phyloP scores from a whole-genome alignment of 1,140 invertebrate genomes.

The Sitodiplosis mosellana region DNA sequence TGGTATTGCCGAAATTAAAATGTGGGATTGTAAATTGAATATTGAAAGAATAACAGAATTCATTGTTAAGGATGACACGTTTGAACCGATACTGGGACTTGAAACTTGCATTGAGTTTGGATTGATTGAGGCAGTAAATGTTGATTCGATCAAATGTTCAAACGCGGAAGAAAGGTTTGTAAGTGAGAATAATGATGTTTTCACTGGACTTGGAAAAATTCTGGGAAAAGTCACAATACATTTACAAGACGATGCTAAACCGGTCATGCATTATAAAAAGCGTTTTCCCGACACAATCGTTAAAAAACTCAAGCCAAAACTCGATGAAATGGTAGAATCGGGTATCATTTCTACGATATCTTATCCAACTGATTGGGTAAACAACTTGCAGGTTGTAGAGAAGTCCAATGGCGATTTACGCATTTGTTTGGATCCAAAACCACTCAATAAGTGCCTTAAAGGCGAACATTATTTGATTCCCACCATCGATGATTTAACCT shows the following conservation, averaged over 20 bases:
- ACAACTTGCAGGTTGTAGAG: conserved; percentile 6
- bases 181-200: neutral
- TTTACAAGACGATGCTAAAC: conserved; percentile 1
- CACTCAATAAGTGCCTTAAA: conserved; percentile 6
- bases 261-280: conserved; percentile 1
- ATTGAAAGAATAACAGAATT: neutral
- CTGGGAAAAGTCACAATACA: neutral
- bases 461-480: conserved; percentile 9
- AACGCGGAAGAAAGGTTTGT: neutral
- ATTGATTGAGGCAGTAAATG: neutral
- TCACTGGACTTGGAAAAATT: conserved; percentile 1
- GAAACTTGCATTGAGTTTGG: neutral
- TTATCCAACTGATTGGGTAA: conserved; percentile 2
- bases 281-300: neutral
- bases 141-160: neutral
- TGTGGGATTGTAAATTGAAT: neutral
- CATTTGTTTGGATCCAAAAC: conserved; percentile 8
- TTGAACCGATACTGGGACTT: neutral
- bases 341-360: conserved; percentile 3
- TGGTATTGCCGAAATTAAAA: neutral
- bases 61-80: neutral
- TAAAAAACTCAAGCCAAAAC: neutral
- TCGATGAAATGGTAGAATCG: neutral
- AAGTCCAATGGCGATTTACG: conserved; percentile 8
- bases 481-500: conserved; percentile 9